phyloP scores from a whole-genome alignment of 2,797 vertebrate genomes.

The Phoebastria nigripes region DNA sequence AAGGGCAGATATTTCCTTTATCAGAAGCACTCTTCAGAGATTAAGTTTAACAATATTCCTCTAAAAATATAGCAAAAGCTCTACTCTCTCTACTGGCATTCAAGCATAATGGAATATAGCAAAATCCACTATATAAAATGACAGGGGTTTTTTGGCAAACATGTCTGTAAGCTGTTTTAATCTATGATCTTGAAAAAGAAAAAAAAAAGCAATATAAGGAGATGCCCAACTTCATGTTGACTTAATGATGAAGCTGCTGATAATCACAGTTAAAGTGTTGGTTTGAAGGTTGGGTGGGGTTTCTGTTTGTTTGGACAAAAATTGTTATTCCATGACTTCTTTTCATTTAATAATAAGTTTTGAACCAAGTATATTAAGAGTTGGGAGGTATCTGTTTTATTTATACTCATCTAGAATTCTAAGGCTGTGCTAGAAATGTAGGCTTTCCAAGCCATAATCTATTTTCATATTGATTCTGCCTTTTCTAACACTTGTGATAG shows the following conservation, averaged over 20 bases:
- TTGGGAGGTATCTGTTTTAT: neutral
- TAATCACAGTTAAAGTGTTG: neutral
- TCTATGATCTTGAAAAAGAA: neutral
- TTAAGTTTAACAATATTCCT: neutral
- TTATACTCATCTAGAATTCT: neutral
- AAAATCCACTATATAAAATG: neutral
- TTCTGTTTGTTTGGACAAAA: neutral
- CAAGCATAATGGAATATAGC: neutral
- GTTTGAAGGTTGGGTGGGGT: neutral
- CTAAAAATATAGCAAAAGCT: neutral
- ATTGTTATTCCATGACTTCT: neutral
- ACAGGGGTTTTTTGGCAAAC: neutral
- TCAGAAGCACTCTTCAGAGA: neutral
- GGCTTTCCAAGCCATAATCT: neutral
- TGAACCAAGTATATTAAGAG: neutral
- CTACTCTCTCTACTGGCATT: neutral
- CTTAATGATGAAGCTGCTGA: neutral
- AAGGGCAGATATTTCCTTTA: neutral
- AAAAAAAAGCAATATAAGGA: neutral
- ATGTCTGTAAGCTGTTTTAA: neutral
- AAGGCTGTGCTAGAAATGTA: neutral
- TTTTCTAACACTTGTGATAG: neutral
- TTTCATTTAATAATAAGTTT: neutral
- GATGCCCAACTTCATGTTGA: neutral
- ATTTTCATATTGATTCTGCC: neutral